These are phyloP conservation scores for Spodoptera picta DNA, from an alignment of 2,888 invertebrate species.

Conservation along the genomic window DNA sequence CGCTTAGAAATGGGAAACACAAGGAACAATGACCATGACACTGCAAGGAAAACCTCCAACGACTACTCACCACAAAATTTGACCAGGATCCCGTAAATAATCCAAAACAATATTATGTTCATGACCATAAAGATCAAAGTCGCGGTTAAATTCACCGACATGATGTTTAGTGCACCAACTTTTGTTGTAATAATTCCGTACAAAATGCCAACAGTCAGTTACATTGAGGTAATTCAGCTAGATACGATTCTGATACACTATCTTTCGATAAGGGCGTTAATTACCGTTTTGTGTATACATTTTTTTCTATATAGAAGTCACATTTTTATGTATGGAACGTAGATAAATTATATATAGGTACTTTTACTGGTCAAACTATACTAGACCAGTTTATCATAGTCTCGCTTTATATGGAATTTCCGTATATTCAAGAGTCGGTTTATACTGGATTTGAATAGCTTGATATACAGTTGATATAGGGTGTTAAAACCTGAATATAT, in stretches of 20 bases:
- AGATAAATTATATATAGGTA: too few species aligned
- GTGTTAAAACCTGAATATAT: too few species aligned
- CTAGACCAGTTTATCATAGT: too few species aligned
- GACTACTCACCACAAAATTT: slow-evolving; percentile 73
- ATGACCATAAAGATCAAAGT: slow-evolving; percentile 70
- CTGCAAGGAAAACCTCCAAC: too few species aligned
- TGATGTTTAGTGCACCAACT: slow-evolving; percentile 21
- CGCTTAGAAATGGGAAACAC: too few species aligned
- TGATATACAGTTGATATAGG: too few species aligned
- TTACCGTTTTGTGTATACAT: slow-evolving; percentile 34
- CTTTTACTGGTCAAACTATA: too few species aligned
- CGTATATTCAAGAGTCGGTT: too few species aligned
- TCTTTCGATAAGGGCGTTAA: slow-evolving; percentile 54
- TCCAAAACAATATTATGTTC: slow-evolving; percentile 73
- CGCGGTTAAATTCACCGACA: slow-evolving; percentile 61
- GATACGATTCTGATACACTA: slow-evolving; percentile 54
- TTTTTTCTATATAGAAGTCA: slow-evolving; percentile 12
- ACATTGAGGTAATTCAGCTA: not conserved
- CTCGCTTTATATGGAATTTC: too few species aligned
- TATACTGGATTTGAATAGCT: not conserved
- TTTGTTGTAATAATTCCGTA: slow-evolving; percentile 17
- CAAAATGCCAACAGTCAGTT: slow-evolving; percentile 10
- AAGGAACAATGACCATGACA: too few species aligned
- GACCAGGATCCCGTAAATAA: slow-evolving; percentile 72
- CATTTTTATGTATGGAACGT: not conserved